Percentiles rank a stretch among this genome's conserved stretches.
Conservation (phyloP, 2,113 vertebrate genomes). For the Suricata suricatta region DNA sequence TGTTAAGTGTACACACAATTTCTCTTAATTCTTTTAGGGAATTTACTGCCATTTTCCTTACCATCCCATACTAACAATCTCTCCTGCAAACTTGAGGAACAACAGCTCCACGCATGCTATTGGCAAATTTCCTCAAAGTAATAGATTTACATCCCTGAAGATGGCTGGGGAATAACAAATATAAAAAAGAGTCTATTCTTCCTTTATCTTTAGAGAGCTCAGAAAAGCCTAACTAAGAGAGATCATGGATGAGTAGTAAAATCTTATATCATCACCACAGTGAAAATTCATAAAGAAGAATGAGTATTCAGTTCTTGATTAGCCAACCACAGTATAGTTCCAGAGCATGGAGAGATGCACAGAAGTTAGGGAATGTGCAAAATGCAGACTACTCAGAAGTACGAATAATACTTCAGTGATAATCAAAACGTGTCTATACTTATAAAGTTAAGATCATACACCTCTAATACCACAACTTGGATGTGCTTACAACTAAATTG, state of each 20-base stretch:
- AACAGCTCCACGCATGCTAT: not conserved
- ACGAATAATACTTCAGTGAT: not conserved
- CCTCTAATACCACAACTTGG: not conserved
- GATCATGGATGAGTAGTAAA: not conserved
- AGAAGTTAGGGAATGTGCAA: not conserved
- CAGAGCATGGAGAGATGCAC: not conserved
- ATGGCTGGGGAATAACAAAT: not conserved
- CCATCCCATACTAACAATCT: not conserved
- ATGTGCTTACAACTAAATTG: not conserved
- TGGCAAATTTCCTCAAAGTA: not conserved
- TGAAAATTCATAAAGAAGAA: not conserved
- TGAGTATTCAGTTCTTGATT: not conserved
- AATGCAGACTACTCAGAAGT: not conserved
- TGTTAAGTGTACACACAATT: conserved; percentile 47
- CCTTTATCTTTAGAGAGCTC: not conserved
- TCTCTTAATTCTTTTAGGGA: not conserved
- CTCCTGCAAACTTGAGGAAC: not conserved
- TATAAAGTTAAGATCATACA: not conserved
- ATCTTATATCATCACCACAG: not conserved
- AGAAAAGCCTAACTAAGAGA: not conserved
- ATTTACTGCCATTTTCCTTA: not conserved
- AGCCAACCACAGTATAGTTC: not conserved
- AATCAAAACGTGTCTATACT: not conserved
- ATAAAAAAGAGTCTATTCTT: not conserved
- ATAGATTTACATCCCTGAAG: not conserved